Percentiles rank a stretch among this genome's conserved stretches.
Conservation (phyloP, 2,113 vertebrate genomes). For the Alexandromys fortis region DNA sequence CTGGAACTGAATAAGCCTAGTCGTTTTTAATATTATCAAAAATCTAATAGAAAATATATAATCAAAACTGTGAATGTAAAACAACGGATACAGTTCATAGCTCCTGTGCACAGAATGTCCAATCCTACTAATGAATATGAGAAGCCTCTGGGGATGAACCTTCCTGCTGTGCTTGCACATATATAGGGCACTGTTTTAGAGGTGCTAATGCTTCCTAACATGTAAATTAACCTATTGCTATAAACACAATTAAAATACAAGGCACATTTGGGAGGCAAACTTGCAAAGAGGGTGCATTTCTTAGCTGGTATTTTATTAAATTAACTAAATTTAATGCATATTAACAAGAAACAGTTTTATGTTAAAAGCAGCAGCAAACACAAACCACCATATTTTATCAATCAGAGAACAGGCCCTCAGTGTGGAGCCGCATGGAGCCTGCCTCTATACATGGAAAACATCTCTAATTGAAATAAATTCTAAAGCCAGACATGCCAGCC, state of each 20-base stretch:
- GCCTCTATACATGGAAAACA: background rate
- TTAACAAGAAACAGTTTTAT: background rate
- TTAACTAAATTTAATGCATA: background rate
- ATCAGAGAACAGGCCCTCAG: background rate
- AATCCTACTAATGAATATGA: background rate
- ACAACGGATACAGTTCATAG: background rate
- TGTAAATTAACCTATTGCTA: background rate
- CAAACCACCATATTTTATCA: background rate
- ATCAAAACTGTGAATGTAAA: background rate
- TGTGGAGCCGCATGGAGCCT: background rate
- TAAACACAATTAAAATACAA: background rate
- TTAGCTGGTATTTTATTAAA: background rate
- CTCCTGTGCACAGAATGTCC: background rate
- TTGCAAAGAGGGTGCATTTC: background rate
- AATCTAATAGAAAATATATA: background rate
- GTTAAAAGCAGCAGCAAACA: background rate
- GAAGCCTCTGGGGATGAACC: background rate
- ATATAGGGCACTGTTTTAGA: background rate
- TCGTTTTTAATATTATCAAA: background rate
- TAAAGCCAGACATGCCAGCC: background rate
- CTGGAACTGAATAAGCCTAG: background rate
- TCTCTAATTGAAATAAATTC: background rate
- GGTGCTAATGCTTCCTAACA: background rate
- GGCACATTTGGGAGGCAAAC: background rate
- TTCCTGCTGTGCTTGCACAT: background rate